Base-by-base conservation (phyloP, 2,797 vertebrate genomes). In the Glossophaga mutica region DNA sequence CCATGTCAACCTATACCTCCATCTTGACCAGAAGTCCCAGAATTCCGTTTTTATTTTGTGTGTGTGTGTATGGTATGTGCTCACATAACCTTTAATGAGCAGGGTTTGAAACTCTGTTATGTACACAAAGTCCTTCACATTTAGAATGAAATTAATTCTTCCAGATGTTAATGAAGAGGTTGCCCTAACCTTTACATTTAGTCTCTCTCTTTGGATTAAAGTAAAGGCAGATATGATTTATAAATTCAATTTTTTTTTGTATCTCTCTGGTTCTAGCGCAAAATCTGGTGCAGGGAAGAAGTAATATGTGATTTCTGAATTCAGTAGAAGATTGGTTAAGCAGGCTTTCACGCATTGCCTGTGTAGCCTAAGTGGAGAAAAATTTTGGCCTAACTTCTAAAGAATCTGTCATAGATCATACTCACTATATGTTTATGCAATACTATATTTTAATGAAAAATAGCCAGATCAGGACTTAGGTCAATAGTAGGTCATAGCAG, bases 351-450 rank as follows among this genome's bases (percentile, higher is more conserved):
- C 6, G 24, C 37, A 42, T 26, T 67, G 11, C 9, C 37, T 11
- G 29, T 24, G 10, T 29, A 55, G 15, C n/a, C 15, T 73, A 78
- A 59, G 7, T 57, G 76, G 19, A 90, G 74, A 74, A 94, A 92
- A 83, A 48, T 67, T 18, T 86, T 92, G n/a, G 44, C 16, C 9
- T 88, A 95, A 74, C n/a, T 50, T 96, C 78, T 67, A 85, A 92
- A 81, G 73, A 85, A 57, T 90, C 57, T 65, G 48, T 83, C 83
- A 55, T 22, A 90, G n/a, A 84, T 88, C 44, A 77, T n/a, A 87
- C 12, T 14, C 68, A 57, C 34, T 34, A 39, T 42, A 44, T 87
- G 14, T 71, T 91, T 68, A 74, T 50, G 16, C 19, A 87, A 52
- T 44, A 44, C 2, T n/a, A 29, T 39, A 77, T 71, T 93, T 71